Evolutionary conservation across 2,113 vertebrate genomes (phyloP), one percentile per base, ranked within the genome.

Genomic region (Cichladusa arquata): DNA sequence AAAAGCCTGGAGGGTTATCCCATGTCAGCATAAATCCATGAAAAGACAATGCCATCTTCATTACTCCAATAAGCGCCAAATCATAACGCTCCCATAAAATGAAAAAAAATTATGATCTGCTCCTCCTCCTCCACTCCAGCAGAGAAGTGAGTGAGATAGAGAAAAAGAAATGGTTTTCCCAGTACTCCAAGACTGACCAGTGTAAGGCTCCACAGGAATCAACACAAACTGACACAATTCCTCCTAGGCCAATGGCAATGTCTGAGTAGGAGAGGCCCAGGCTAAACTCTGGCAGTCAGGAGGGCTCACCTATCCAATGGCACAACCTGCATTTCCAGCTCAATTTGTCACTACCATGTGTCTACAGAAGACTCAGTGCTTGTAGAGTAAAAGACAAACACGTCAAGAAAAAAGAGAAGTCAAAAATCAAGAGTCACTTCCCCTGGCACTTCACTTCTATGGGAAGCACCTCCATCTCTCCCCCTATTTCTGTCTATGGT

Each of bases 221-320:
- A 51, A 33, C 0, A 1, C 18, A 42, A 51, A 36, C 19, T 50
- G 42, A 23, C 53, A 33, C 26, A 57, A 5, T 19, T 31, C 40
- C 44, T 85, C 70, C 42, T 24, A 64, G 11, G 64, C 50, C 87
- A 71, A 51, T 0, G 0, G 33, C 31, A 76, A 83, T 5, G 6
- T 31, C 57, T 51, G 54, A 66, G 53, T 40, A 62, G 54, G 51
- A 90, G 53, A 74, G 36, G 12, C 33, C 58, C 44, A 62, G 29
- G n/a, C 31, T 79, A 33, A 56, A 51, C 51, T 76, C 81, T 33
- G 40, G 66, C 44, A 72, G 25, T 31, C 69, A 71, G 34, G 26
- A 76, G 25, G 64, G 20, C 19, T 34, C 36, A 79, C 19, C 24
- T 3, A 5, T 18, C 47, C 51, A 19, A 33, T 0, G 0, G 34